phyloP scores from a whole-genome alignment of 2,113 vertebrate genomes.

The Sinocyclocheilus grahami region DNA sequence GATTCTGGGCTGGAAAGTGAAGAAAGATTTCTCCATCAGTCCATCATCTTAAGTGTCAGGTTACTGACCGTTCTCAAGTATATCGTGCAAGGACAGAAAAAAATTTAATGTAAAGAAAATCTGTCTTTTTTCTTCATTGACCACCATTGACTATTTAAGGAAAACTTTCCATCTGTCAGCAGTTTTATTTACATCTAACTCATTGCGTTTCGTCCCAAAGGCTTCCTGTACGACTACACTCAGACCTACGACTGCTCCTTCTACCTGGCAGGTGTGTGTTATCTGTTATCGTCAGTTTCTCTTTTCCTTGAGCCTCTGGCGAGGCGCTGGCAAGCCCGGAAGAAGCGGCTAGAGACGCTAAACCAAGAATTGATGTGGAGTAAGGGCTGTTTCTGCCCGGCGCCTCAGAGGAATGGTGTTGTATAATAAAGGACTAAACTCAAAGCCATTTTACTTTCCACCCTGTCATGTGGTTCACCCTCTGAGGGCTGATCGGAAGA shows the following conservation, averaged over 20 bases:
- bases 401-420: slow-evolving; percentile 66
- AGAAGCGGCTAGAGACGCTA: slow-evolving; percentile 57
- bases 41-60: neutral
- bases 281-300: slow-evolving; percentile 85
- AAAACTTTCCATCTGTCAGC: neutral
- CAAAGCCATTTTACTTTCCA: neutral
- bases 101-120: neutral
- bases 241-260: slow-evolving; percentile 90
- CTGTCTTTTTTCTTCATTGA: neutral
- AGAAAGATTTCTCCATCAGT: neutral
- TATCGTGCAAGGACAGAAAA: neutral
- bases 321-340: slow-evolving; percentile 77
- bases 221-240: slow-evolving; percentile 90
- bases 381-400: slow-evolving; percentile 70
- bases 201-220: slow-evolving; percentile 68
- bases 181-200: neutral
- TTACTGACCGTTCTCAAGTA: neutral
- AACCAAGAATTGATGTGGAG: slow-evolving; percentile 64
- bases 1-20: neutral
- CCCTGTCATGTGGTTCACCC: slow-evolving; percentile 50
- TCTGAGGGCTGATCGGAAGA: slow-evolving; percentile 28
- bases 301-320: slow-evolving; percentile 87
- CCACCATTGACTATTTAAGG: neutral
- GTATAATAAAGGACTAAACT: slow-evolving; percentile 61
- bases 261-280: slow-evolving; percentile 88